phyloP scores from a whole-genome alignment of 2,888 invertebrate species.

The Acanthosepion lycidas region DNA sequence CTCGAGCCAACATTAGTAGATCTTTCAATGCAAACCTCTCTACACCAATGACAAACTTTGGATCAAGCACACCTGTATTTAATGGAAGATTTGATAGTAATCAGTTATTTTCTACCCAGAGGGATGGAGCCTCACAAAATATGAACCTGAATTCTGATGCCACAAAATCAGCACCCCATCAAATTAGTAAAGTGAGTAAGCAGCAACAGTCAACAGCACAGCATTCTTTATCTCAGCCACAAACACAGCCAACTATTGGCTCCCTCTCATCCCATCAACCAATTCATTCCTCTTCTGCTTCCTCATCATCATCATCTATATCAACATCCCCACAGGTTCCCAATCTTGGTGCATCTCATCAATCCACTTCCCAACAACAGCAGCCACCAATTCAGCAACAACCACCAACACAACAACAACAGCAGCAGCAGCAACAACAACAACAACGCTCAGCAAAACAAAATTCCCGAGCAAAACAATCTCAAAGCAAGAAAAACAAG shows the following conservation, averaged over 20 bases:
- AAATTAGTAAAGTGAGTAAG: neutral
- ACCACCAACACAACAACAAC: constrained; percentile 51
- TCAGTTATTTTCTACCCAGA: constrained; percentile 37
- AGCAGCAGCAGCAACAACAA: constrained; percentile 57
- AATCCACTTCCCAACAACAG: neutral
- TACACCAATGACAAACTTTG: constrained; percentile 12
- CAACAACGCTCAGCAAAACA: constrained; percentile 55
- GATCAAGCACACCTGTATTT: constrained; percentile 1
- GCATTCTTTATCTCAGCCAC: constrained; percentile 24
- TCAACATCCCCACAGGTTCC: constrained; percentile 21
- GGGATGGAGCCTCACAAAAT: constrained; percentile 34
- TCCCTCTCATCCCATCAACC: constrained; percentile 38
- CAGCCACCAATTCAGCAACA: constrained; percentile 49
- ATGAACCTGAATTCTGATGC: neutral
- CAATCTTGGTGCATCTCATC: neutral
- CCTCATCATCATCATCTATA: neutral
- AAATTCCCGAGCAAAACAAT: constrained; percentile 55
- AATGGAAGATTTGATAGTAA: constrained; percentile 44
- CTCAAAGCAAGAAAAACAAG: constrained; percentile 59
- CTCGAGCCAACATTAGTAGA: constrained; percentile 38
- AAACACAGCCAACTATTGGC: neutral
- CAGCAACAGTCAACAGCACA: constrained; percentile 50
- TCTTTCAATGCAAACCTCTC: constrained; percentile 46
- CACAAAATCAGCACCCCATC: neutral
- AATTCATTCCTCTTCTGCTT: neutral